phyloP scores from a whole-genome alignment of 2,113 vertebrate genomes.

The Cyrtonyx montezumae region DNA sequence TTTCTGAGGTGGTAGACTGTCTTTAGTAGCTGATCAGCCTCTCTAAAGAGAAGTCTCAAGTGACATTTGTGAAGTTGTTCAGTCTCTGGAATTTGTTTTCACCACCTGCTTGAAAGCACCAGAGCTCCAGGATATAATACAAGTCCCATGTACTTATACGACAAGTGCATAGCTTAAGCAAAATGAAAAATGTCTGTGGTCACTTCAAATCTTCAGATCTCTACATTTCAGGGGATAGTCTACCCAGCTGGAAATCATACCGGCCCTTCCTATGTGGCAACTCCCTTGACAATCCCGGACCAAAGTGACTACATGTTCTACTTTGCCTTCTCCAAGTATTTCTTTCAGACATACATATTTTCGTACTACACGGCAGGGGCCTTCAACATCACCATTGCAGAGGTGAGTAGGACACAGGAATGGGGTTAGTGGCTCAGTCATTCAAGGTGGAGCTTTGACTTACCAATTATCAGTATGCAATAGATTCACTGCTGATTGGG shows the following conservation, averaged over 20 bases:
- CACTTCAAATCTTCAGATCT: neutral
- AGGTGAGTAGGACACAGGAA: constrained; percentile 63
- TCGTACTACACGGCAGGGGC: constrained; percentile 71
- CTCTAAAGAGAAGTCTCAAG: neutral
- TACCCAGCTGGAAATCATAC: constrained; percentile 52
- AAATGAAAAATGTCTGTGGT: neutral
- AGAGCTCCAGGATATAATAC: neutral
- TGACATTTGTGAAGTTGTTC: neutral
- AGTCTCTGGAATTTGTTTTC: neutral
- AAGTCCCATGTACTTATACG: neutral
- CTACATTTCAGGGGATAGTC: constrained; percentile 61
- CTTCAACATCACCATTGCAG: constrained; percentile 64
- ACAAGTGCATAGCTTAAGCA: neutral
- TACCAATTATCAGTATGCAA: neutral
- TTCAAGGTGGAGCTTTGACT: neutral
- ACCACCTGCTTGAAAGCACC: neutral
- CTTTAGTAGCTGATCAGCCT: neutral
- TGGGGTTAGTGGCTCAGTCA: neutral
- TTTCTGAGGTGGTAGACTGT: neutral
- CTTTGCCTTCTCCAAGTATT: constrained; percentile 73
- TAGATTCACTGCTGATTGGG: neutral
- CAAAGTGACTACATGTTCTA: constrained; percentile 71
- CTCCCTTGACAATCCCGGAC: constrained; percentile 58
- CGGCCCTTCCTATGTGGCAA: constrained; percentile 19
- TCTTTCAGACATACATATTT: constrained; percentile 72